Evolutionary conservation across 2,797 vertebrate species (phyloP).

Genomic region (Meda fulgida): DNA sequence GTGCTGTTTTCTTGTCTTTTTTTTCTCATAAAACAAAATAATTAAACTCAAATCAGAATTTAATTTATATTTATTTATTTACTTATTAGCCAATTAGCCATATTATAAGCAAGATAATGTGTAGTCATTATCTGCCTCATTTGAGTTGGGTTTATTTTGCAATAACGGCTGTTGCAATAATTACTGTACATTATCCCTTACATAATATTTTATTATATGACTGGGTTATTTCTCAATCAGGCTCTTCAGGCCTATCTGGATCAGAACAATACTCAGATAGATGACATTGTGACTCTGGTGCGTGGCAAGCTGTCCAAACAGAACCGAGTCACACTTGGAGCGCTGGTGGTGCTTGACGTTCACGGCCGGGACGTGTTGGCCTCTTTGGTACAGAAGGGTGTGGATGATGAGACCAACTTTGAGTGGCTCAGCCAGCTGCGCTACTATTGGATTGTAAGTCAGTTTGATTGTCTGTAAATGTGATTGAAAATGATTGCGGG

Average conservation of each 20-base stretch:
- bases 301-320: slow-evolving; percentile 89
- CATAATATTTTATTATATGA: background rate
- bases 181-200: background rate
- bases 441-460: slow-evolving; percentile 87
- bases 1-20: background rate
- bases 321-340: slow-evolving; percentile 85
- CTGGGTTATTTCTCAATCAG: slow-evolving; percentile 67
- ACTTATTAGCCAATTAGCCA: background rate
- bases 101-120: background rate
- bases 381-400: slow-evolving; percentile 81
- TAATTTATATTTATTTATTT: background rate
- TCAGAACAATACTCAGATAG: slow-evolving; percentile 87
- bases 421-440: slow-evolving; percentile 92
- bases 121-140: slow-evolving; percentile 10
- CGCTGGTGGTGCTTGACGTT: slow-evolving; percentile 87
- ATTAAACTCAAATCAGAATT: background rate
- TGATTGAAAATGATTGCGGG: background rate
- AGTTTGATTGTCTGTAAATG: background rate
- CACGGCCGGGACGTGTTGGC: slow-evolving; percentile 87
- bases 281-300: slow-evolving; percentile 87
- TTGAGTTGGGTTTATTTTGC: background rate
- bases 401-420: slow-evolving; percentile 87
- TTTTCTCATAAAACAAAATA: background rate
- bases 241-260: slow-evolving; percentile 81
- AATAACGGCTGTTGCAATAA: background rate